These are phyloP conservation scores for Ovibos moschatus DNA, from an alignment of 2,113 vertebrate genomes.

Conservation along the genomic window DNA sequence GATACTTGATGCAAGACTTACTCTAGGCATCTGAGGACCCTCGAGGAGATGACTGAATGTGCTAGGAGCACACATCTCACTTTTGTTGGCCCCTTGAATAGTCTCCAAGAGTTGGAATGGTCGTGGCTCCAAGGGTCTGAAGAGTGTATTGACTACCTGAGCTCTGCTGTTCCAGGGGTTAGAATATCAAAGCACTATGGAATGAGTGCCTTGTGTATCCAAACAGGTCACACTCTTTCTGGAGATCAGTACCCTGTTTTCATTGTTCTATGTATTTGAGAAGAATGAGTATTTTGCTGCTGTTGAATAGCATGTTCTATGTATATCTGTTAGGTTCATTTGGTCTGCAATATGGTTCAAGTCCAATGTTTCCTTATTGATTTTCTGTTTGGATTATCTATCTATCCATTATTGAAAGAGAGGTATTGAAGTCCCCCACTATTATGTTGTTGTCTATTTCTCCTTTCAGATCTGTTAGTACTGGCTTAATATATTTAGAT, in stretches of 20 bases:
- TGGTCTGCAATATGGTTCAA: background rate
- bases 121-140: background rate
- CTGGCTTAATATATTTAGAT: background rate
- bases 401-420: background rate
- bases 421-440: background rate
- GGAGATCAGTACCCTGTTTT: background rate
- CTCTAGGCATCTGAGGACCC: background rate
- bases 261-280: background rate
- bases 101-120: background rate
- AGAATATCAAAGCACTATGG: background rate
- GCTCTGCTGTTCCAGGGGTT: background rate
- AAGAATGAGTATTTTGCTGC: background rate
- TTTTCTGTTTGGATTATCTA: background rate
- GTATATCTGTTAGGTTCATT: background rate
- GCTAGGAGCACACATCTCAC: background rate
- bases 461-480: background rate
- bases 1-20: background rate
- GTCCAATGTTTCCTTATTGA: background rate
- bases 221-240: background rate
- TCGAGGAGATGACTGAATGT: background rate
- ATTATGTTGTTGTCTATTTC: background rate
- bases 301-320: background rate
- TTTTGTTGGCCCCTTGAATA: background rate
- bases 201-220: background rate
- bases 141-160: background rate